Base-by-base conservation (phyloP, 2,888 invertebrate species). In the Hypomecis punctinalis region DNA sequence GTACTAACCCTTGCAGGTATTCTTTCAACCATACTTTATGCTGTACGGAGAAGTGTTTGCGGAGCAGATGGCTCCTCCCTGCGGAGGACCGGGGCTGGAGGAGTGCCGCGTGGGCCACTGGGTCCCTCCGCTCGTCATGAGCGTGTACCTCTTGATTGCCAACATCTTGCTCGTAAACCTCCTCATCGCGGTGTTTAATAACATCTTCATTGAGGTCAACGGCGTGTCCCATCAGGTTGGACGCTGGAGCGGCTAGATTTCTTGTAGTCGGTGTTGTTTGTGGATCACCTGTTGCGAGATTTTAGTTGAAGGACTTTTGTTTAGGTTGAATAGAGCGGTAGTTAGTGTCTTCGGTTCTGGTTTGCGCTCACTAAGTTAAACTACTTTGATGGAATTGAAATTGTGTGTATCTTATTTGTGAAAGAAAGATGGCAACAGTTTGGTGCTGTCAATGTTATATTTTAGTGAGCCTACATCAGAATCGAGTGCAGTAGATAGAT, bases 11-110 rank as follows among this genome's bases (percentile, higher is more conserved):
- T 92, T 91, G 43, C 92, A 96, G 96, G 97, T 99, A 64, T 98
- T 99, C 94, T 97, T 97, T 91, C 98, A 99, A 92, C 99, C 98
- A 23, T 99, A 99, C 91, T 99, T 99, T 93, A 99, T 99, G 99
- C 95, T 99, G 84, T 99, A 99, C 91, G 99, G 99, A 77, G 99
- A 99, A 93, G 97, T 99, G 74, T 99, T 99, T 89, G 99, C 99
- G 35, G 98, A 97, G 83, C 97, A 97, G 83, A 99, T 99, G 89
- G 98, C 99, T 82, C 98, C 98, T 35, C 95, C 96, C 5, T 98
- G 98, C 83, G 97, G 97, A n/a, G 94, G 94, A 69, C 95, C 95
- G 0, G 95, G 95, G 39, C 95, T 95, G 84, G 93, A 94, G 62
- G 94, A 95, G 42, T 98, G 98, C 87, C 94, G 96, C 67, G 96